Conservation (phyloP, 2,113 vertebrate genomes). For the Bubo scandiacus region DNA sequence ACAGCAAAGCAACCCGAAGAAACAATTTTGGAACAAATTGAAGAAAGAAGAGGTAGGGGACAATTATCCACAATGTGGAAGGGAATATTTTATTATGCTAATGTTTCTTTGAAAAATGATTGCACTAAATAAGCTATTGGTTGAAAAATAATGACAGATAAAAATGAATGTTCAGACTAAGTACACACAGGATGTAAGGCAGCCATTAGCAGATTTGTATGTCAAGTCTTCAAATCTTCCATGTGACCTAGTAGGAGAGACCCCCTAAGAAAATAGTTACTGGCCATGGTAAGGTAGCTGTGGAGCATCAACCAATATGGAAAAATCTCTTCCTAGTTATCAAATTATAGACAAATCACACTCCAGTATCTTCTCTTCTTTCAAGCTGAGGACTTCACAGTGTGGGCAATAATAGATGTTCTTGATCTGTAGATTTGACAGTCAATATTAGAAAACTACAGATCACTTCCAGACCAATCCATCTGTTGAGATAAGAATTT, state of each 20-base stretch:
- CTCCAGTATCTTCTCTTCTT: not conserved
- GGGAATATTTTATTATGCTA: not conserved
- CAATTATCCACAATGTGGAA: not conserved
- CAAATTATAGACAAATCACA: not conserved
- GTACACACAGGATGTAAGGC: not conserved
- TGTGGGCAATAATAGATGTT: not conserved
- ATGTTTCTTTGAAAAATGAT: not conserved
- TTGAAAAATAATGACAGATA: slow-evolving; percentile 1
- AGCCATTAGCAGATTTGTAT: not conserved
- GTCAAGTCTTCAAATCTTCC: not conserved
- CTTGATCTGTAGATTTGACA: slow-evolving; percentile 8
- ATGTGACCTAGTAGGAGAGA: not conserved
- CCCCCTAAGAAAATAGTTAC: not conserved
- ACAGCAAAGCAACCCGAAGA: slow-evolving; percentile 2
- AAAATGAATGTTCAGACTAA: not conserved
- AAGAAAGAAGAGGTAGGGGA: not conserved
- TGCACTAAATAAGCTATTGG: not conserved
- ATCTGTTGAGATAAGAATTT: not conserved
- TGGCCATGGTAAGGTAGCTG: not conserved
- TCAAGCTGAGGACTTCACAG: not conserved
- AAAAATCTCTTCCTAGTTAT: not conserved
- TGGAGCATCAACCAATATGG: not conserved
- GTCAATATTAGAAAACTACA: not conserved
- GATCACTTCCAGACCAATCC: not conserved
- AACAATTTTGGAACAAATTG: not conserved